phyloP scores from a whole-genome alignment of 2,888 invertebrate species.

The Caenorhabditis afra region DNA sequence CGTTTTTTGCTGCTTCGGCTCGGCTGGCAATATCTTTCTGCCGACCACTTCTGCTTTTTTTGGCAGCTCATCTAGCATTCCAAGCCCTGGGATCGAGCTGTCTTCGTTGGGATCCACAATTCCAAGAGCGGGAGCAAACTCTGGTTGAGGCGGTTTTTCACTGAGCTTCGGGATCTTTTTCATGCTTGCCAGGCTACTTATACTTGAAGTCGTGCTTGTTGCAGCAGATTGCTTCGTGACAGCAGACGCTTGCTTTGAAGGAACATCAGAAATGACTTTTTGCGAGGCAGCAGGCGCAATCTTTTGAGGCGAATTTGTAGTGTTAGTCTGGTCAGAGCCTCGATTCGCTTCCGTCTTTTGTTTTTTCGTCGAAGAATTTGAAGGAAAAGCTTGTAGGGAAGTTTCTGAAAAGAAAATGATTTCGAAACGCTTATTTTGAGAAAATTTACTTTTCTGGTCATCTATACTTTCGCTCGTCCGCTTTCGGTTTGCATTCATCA shows the following conservation, averaged over 20 bases:
- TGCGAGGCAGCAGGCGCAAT: not conserved
- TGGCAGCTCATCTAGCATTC: slow-evolving; percentile 7
- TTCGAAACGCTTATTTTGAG: too few relatives aligned
- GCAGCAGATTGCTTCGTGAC: too few relatives aligned
- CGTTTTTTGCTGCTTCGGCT: too few relatives aligned
- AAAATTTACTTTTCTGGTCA: slow-evolving; percentile 9
- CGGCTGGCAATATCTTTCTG: slow-evolving; percentile 10
- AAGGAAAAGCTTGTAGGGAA: too few relatives aligned
- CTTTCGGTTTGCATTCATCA: slow-evolving; percentile 9
- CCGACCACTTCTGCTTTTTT: slow-evolving; percentile 11
- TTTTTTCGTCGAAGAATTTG: slow-evolving; percentile 10
- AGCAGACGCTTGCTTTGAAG: too few relatives aligned
- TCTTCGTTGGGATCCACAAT: not conserved
- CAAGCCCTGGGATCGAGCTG: slow-evolving; percentile 12
- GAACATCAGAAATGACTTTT: too few relatives aligned
- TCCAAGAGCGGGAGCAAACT: slow-evolving; percentile 43
- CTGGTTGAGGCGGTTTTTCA: slow-evolving; percentile 38
- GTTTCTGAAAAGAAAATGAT: slow-evolving; percentile 1
- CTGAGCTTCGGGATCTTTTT: slow-evolving; percentile 47
- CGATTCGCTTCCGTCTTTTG: slow-evolving; percentile 2
- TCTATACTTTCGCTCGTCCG: slow-evolving; percentile 5
- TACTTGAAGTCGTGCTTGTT: too few relatives aligned
- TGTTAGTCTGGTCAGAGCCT: too few relatives aligned
- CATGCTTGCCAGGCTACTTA: slow-evolving; percentile 15
- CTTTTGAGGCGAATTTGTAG: not conserved